A percentile compares a stretch with the other conserved stretches of the same genome.
These are phyloP conservation scores for Aplidium turbinatum DNA, from an alignment of 23 tunicate genomes.

Conservation along the genomic window DNA sequence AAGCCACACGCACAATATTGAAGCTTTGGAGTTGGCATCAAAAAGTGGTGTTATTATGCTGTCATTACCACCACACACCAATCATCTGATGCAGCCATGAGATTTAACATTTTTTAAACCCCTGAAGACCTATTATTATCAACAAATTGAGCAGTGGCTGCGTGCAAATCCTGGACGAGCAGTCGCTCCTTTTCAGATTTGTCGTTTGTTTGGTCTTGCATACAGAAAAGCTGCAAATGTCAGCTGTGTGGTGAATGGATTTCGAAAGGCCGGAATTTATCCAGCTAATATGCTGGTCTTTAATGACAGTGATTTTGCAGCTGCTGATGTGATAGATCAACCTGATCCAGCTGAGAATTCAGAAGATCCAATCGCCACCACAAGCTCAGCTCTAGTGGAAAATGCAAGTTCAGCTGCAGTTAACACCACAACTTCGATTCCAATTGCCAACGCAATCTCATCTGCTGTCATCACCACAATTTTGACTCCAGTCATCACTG, in stretches of 20 bases:
- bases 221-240: slow-evolving; percentile 20
- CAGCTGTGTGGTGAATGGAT: slow-evolving; percentile 28
- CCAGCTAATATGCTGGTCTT: slow-evolving; percentile 12
- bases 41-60: slow-evolving; percentile 25
- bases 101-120: slow-evolving; percentile 33
- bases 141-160: slow-evolving; percentile 25
- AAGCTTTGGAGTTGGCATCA: slow-evolving; percentile 6
- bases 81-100: slow-evolving; percentile 28
- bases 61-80: slow-evolving; percentile 29
- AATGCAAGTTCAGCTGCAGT: too few relatives aligned
- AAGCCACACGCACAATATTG: slow-evolving; percentile 13
- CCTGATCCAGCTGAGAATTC: too few relatives aligned
- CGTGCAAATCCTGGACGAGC: slow-evolving; percentile 43
- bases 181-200: background rate
- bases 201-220: slow-evolving; percentile 34
- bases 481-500: too few relatives aligned
- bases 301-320: slow-evolving; percentile 18
- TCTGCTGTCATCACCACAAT: too few relatives aligned
- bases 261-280: slow-evolving; percentile 30
- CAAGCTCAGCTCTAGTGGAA: too few relatives aligned
- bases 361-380: too few relatives aligned
- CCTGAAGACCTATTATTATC: slow-evolving; percentile 21
- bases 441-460: too few relatives aligned
- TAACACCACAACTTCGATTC: too few relatives aligned
- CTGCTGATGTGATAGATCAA: slow-evolving; percentile 8